Conservation (phyloP, 2,113 vertebrate species). For the Xenopus tropicalis region UCB_Xtro_10.0 CM004450.2:75883501-75884000, state of each 20-base stretch:
- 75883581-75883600: background rate
- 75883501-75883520: too few relatives aligned
- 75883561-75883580: background rate
- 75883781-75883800: background rate
- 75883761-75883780: conserved; percentile 14
- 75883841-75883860: too few relatives aligned
- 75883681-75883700: background rate
- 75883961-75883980: too few relatives aligned
- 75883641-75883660: background rate
- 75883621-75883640: background rate
- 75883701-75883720: background rate
- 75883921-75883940: background rate
- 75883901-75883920: conserved; percentile 7
- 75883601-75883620: conserved; percentile 3
- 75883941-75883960: too few relatives aligned
- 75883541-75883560: background rate
- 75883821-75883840: background rate
- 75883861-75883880: background rate
- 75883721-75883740: background rate
- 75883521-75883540: too few relatives aligned
- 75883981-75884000: too few relatives aligned
- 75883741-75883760: background rate
- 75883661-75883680: background rate
- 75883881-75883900: too few relatives aligned
- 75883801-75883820: background rate